Percentiles rank a stretch among this genome's conserved stretches.
These are phyloP conservation scores for Piprites chloris DNA, from an alignment of 2,113 vertebrate species.

Conservation along the genomic window DNA sequence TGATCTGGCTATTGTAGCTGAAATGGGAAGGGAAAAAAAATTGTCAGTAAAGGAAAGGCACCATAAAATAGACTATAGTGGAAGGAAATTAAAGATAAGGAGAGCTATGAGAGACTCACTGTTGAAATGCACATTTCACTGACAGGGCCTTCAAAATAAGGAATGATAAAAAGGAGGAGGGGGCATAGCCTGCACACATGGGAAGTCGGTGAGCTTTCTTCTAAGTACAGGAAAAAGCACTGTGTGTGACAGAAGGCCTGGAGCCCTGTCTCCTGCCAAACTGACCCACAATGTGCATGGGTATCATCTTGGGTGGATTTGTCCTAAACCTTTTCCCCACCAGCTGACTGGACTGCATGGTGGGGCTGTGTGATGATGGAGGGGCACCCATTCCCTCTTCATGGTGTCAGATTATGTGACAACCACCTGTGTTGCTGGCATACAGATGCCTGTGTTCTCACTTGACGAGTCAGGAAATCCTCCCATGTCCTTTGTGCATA, in stretches of 20 bases:
- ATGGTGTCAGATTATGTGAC: neutral
- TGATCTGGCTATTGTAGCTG: neutral
- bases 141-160: neutral
- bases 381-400: neutral
- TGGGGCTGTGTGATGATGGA: neutral
- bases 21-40: neutral
- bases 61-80: conserved; percentile 12
- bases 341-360: fast-evolving
- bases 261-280: neutral
- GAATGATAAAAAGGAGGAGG: conserved; percentile 35
- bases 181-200: neutral
- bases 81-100: conserved; percentile 59
- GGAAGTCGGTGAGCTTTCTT: neutral
- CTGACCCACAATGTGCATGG: neutral
- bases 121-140: neutral
- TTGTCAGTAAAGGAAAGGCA: neutral
- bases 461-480: conserved; percentile 1
- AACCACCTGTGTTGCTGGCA: neutral
- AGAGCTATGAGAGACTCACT: conserved; percentile 5
- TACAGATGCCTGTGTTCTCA: neutral
- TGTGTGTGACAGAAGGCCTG: neutral
- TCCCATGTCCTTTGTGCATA: neutral
- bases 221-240: neutral
- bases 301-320: neutral
- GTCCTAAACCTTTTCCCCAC: neutral